Conservation (phyloP, 2,113 vertebrate genomes). For the Poecile atricapillus region DNA sequence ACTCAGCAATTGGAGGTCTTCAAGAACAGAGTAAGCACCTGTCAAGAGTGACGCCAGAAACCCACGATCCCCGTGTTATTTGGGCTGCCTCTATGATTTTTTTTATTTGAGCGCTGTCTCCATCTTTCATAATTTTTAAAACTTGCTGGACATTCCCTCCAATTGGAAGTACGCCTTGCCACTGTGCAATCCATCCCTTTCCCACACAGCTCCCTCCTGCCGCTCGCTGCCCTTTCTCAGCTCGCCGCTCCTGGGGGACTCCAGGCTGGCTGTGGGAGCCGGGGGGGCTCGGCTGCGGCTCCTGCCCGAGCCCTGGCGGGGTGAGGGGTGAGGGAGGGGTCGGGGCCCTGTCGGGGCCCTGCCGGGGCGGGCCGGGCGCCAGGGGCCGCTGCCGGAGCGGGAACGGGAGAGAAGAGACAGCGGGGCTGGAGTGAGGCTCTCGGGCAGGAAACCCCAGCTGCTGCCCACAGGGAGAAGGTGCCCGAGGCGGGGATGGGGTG, state of each 20-base stretch:
- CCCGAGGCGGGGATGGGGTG: not conserved
- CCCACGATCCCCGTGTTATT: not conserved
- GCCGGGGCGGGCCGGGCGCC: not conserved
- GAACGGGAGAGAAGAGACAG: no score
- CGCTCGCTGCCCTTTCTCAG: not conserved
- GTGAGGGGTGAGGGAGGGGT: not conserved
- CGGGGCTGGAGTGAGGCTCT: rapidly evolving
- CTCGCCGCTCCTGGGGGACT: rapidly evolving
- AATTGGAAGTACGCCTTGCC: rapidly evolving
- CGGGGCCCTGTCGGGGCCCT: no score
- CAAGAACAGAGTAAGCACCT: not conserved
- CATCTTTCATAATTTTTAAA: not conserved
- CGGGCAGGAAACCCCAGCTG: rapidly evolving
- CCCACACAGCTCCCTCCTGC: rapidly evolving
- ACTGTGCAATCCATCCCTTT: not conserved
- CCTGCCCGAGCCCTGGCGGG: not conserved
- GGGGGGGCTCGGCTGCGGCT: rapidly evolving
- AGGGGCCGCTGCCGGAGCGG: not conserved
- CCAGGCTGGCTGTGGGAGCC: rapidly evolving
- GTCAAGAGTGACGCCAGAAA: not conserved
- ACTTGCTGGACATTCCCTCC: not conserved
- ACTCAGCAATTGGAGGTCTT: not conserved
- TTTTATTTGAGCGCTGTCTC: not conserved
- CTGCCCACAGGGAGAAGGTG: not conserved
- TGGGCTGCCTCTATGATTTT: not conserved